phyloP scores from a whole-genome alignment of 2,797 vertebrate genomes.

The Melanotaenia trifasciata region DNA sequence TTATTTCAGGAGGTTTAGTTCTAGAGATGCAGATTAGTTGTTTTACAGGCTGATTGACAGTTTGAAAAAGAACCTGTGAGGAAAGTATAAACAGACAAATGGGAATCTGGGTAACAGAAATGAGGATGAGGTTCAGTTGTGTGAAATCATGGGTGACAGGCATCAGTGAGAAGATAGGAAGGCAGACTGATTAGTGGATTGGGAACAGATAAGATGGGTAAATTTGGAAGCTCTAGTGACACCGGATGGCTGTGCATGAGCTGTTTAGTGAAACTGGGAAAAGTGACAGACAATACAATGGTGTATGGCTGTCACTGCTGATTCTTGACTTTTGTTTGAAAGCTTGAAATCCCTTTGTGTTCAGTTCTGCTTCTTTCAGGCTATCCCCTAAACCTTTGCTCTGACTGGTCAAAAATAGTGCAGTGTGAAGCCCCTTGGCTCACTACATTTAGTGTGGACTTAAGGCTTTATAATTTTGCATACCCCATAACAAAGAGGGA shows the following conservation, averaged over 20 bases:
- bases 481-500: no score
- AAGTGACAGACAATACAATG: no score
- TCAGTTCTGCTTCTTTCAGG: no score
- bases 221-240: background rate
- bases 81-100: slow-evolving; percentile 1
- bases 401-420: no score
- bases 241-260: background rate
- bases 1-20: background rate
- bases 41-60: no score
- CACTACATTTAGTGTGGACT: no score
- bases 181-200: background rate
- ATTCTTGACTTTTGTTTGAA: no score
- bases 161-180: background rate
- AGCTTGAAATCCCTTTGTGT: no score
- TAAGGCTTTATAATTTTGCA: no score
- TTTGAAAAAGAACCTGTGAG: background rate
- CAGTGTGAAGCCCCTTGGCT: no score
- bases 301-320: no score
- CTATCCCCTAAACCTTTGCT: no score
- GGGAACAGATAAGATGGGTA: background rate
- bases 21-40: background rate
- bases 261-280: background rate
- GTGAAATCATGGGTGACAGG: background rate
- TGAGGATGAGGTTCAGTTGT: background rate
- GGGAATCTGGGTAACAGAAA: background rate